Percentiles rank a stretch among this genome's conserved stretches.
Conservation (phyloP, 2,888 invertebrate species). For the Nomada fabriciana region DNA sequence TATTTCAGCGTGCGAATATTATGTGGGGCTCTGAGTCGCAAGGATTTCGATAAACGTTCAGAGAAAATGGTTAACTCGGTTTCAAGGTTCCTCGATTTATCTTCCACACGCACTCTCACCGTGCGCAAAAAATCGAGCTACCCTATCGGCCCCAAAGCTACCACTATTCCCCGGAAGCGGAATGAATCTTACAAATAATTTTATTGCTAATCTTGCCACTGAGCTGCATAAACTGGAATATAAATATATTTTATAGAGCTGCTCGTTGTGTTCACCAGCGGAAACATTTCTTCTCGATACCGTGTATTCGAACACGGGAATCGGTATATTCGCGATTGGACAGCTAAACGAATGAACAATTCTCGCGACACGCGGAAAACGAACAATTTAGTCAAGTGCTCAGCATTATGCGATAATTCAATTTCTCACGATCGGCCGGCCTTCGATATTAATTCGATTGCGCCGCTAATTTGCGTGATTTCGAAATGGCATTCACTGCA, state of each 20-base stretch:
- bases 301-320: background rate
- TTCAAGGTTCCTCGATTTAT: background rate
- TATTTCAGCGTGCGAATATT: slow-evolving; percentile 56
- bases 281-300: background rate
- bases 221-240: no score
- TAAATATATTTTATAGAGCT: no score
- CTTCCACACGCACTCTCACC: background rate
- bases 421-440: slow-evolving; percentile 32
- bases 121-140: slow-evolving; percentile 2
- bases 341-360: slow-evolving; percentile 25
- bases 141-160: no score
- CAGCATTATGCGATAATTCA: slow-evolving; percentile 41
- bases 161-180: no score
- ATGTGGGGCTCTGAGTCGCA: slow-evolving; percentile 41
- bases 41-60: slow-evolving; percentile 33
- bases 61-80: slow-evolving; percentile 13
- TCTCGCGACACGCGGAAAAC: slow-evolving; percentile 35
- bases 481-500: slow-evolving; percentile 42
- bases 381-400: slow-evolving; percentile 54
- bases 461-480: slow-evolving; percentile 50
- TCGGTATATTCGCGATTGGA: background rate
- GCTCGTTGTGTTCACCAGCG: background rate
- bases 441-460: slow-evolving; percentile 53
- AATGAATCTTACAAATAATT: no score
- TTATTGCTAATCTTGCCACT: no score